phyloP scores from a whole-genome alignment of 2,888 invertebrate genomes.

The Chydorus sphaericus region DNA sequence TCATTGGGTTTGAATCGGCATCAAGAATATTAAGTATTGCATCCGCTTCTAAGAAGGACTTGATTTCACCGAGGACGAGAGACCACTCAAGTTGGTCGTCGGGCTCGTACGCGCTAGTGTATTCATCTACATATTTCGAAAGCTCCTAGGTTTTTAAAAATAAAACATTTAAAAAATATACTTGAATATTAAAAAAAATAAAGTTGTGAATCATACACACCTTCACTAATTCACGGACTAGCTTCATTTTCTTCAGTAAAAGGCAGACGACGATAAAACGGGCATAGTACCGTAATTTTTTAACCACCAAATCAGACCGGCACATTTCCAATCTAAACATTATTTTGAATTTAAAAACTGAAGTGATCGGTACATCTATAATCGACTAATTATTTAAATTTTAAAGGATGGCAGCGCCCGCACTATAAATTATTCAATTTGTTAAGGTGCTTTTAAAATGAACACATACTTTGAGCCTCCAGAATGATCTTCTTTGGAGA shows the following conservation, averaged over 20 bases:
- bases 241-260: slow-evolving; percentile 78
- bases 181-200: neutral
- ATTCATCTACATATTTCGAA: slow-evolving; percentile 85
- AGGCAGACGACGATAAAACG: slow-evolving; percentile 92
- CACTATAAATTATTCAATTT: too few relatives aligned
- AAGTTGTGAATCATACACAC: slow-evolving; percentile 29
- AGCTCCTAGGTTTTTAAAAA: slow-evolving; percentile 44
- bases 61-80: slow-evolving; percentile 82
- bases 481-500: slow-evolving; percentile 65
- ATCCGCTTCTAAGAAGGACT: slow-evolving; percentile 85
- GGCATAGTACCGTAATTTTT: slow-evolving; percentile 84
- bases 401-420: too few relatives aligned
- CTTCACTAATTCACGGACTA: slow-evolving; percentile 75
- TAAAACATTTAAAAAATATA: neutral
- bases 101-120: slow-evolving; percentile 89
- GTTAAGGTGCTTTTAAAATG: too few relatives aligned
- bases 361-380: slow-evolving; percentile 8
- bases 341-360: neutral
- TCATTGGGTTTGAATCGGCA: slow-evolving; percentile 65
- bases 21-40: slow-evolving; percentile 75
- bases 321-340: too few relatives aligned
- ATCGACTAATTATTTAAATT: slow-evolving; percentile 1
- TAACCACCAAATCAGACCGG: slow-evolving; percentile 84
- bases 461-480: slow-evolving; percentile 10
- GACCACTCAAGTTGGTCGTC: slow-evolving; percentile 95